Conservation (phyloP, 2,113 vertebrate genomes). For the Nestor notabilis region DNA sequence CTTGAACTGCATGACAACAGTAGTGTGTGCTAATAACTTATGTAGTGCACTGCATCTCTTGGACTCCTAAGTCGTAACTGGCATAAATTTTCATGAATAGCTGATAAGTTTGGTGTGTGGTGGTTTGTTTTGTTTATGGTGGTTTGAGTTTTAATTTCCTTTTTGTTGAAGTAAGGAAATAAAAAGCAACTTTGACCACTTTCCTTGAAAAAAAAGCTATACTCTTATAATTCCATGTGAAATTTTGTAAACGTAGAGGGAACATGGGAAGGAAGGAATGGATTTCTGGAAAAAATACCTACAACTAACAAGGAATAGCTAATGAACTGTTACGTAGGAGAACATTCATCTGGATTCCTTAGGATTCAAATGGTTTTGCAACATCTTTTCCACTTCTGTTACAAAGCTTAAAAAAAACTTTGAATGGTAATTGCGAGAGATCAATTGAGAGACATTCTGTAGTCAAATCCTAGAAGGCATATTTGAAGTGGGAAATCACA, state of each 20-base stretch:
- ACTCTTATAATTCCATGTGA: neutral
- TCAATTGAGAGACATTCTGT: neutral
- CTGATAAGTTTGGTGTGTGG: accelerated
- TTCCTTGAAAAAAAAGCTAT: neutral
- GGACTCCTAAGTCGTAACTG: neutral
- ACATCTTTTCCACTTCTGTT: neutral
- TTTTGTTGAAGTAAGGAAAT: neutral
- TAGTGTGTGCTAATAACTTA: neutral
- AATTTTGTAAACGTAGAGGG: neutral
- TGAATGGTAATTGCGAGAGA: neutral
- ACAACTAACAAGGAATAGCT: neutral
- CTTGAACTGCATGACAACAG: neutral
- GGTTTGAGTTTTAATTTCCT: neutral
- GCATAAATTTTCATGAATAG: neutral
- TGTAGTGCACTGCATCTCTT: neutral
- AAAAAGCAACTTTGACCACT: neutral
- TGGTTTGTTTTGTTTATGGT: neutral
- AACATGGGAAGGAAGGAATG: neutral
- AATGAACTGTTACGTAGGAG: neutral
- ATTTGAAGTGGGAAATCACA: neutral
- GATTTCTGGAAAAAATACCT: neutral
- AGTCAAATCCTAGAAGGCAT: neutral
- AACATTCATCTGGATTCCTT: neutral
- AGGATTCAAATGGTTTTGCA: neutral
- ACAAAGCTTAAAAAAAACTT: neutral